Percentiles rank a stretch among this genome's conserved stretches.
Evolutionary conservation across 2,113 vertebrate species (phyloP).

Genomic region (Pelecanus crispus): DNA sequence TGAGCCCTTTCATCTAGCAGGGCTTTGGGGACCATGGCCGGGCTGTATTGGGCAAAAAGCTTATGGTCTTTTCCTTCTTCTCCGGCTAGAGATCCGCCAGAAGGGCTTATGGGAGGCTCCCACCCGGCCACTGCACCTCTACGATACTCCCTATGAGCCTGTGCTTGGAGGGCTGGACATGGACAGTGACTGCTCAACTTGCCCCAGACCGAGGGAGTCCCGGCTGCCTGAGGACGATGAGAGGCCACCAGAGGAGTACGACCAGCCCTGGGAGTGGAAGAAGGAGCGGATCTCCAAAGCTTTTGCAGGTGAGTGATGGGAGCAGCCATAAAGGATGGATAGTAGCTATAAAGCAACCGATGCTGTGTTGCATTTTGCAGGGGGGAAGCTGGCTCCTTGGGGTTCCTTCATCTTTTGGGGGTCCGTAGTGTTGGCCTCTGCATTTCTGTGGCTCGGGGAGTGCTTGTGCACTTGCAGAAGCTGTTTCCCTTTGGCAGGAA

Average conservation of each 20-base stretch:
- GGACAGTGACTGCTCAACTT: constrained; percentile 67
- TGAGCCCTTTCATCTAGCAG: not conserved
- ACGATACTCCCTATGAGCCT: constrained; percentile 90
- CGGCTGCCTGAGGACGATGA: constrained; percentile 93
- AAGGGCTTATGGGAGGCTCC: constrained; percentile 71
- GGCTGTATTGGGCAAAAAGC: not conserved
- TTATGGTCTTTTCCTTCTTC: not conserved
- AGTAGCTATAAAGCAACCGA: not conserved
- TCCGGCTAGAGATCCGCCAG: constrained; percentile 72
- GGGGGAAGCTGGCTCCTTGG: not conserved
- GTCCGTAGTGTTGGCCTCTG: not conserved
- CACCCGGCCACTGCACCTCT: constrained; percentile 75
- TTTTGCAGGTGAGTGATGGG: constrained; percentile 83
- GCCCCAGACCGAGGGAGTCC: constrained; percentile 81
- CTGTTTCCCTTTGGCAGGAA: not conserved
- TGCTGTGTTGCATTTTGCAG: rapidly evolving
- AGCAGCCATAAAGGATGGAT: not conserved
- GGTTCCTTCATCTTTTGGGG: not conserved
- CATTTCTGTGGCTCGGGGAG: not conserved
- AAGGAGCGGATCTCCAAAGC: constrained; percentile 95
- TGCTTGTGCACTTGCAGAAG: rapidly evolving
- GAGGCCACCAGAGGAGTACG: constrained; percentile 93
- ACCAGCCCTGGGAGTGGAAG: constrained; percentile 99
- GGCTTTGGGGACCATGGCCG: rapidly evolving
- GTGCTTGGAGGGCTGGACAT: constrained; percentile 75